Evolutionary conservation across 37 sponge, comb jelly and placozoan genomes (phyloP), one percentile per base, ranked within the genome.

Genomic region (Cladorhizidae sp.): DNA sequence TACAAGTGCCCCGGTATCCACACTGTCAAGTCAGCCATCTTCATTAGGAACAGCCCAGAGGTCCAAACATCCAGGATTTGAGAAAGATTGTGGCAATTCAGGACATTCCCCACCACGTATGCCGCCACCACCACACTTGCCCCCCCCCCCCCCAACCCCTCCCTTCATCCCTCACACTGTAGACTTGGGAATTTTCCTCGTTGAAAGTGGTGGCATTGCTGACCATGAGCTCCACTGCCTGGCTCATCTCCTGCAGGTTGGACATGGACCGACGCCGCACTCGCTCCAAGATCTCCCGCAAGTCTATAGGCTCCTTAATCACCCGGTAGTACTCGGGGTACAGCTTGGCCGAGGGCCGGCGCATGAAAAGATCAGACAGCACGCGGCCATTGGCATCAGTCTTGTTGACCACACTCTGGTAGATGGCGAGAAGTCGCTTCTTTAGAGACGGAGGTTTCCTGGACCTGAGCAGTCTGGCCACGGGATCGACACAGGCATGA

Each of bases 281-380:
- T 64, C 83, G 92, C 17, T 35, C 69, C 21, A 59, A 57, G 28
- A 95, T 92, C 77, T 86, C 93, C 43, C 38, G 74, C 38, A 95
- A 70, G 63, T 92, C 93, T 20, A 92, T 95, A 11, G 96, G 96
- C 26, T 73, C 36, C 57, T 68, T 79, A 40, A 95, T 87, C 36
- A 92, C 87, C 26, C 84, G 31, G 67, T 95, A 95, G 74, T 95
- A 95, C 64, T 92, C 85, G 0, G 88, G 88, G 67, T 92, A 92
- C 52, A 86, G 32, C 62, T 86, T 93, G 22, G 70, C 28, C 20
- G 94, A 93, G 0, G 94, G 94, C 32, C 67, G 41, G 14, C 40
- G 45, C 83, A 78, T 79, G 56, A 93, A 93, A 17, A 89, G 69
- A 51, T 93, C 92, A 67, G 77, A 74, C 17, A 89, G 29, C 15